A percentile compares a stretch with the other conserved stretches of the same genome.
phyloP scores from a whole-genome alignment of 2,797 vertebrate species.

The Characodon lateralis region DNA sequence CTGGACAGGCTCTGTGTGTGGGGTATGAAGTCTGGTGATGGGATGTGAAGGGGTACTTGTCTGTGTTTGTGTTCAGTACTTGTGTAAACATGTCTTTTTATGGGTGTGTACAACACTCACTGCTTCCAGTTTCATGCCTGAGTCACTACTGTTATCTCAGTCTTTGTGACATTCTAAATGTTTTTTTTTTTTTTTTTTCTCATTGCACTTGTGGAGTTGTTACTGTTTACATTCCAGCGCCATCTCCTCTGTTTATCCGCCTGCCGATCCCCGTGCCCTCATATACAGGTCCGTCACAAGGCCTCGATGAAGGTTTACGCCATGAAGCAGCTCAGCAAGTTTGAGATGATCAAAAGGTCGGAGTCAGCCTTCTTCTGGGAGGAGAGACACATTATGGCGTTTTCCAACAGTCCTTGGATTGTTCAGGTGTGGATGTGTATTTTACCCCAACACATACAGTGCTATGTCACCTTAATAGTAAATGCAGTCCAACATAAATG shows the following conservation, averaged over 20 bases:
- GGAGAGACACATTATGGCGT: constrained; percentile 99
- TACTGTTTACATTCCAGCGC: constrained; percentile 3
- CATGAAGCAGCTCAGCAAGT: constrained; percentile 98
- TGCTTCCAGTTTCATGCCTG: constrained; percentile 19
- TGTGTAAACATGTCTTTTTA: constrained; percentile 65
- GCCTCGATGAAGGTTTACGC: constrained; percentile 92
- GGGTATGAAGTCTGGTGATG: constrained; percentile 50
- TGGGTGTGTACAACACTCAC: constrained; percentile 52
- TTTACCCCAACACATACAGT: neutral
- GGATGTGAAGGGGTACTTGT: constrained; percentile 18
- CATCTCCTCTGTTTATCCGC: neutral
- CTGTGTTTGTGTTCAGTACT: constrained; percentile 42
- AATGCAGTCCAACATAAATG: neutral
- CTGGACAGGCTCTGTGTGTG: constrained; percentile 60
- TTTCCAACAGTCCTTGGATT: constrained; percentile 96
- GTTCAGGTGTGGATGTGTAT: constrained; percentile 85
- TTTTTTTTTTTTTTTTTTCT: neutral
- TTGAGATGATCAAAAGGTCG: constrained; percentile 99
- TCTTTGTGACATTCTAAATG: constrained; percentile 27
- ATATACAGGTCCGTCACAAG: constrained; percentile 92
- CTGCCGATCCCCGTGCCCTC: neutral
- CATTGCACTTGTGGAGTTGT: constrained; percentile 17
- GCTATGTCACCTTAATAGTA: neutral
- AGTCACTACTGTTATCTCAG: constrained; percentile 18
- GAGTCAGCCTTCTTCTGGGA: constrained; percentile 99